Conservation (phyloP, 2,888 invertebrate genomes). For the Trichogramma dendrolimi region DNA sequence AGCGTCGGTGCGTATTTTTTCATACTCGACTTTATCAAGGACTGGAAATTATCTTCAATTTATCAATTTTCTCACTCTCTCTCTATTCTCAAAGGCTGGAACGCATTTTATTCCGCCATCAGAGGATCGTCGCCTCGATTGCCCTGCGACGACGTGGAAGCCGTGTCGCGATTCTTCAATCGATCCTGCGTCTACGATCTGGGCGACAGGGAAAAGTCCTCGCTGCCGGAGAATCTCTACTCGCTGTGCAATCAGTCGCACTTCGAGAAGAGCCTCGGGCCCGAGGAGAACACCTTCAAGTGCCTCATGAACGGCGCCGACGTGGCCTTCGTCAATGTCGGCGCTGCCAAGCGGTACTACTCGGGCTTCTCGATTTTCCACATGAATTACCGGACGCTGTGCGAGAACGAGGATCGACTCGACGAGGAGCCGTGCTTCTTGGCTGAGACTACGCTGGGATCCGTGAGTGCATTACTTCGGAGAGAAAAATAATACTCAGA, state of each 20-base stretch:
- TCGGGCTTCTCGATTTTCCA: slow-evolving; percentile 42
- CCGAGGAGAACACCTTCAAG: slow-evolving; percentile 38
- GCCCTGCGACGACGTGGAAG: slow-evolving; percentile 45
- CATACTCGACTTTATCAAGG: slow-evolving; percentile 22
- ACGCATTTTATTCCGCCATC: slow-evolving; percentile 39
- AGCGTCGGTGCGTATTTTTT: slow-evolving; percentile 64
- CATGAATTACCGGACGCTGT: slow-evolving; percentile 41
- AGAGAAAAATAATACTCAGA: not conserved
- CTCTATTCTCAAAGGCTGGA: slow-evolving; percentile 40
- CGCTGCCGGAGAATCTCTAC: slow-evolving; percentile 35
- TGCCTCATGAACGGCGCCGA: slow-evolving; percentile 70
- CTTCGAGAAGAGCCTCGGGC: slow-evolving; percentile 11
- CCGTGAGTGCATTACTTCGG: slow-evolving; percentile 29
- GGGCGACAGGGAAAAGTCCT: slow-evolving; percentile 12
- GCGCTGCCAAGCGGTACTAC: slow-evolving; percentile 58
- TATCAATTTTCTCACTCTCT: not conserved
- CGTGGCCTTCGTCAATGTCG: slow-evolving; percentile 72
- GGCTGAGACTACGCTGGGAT: slow-evolving; percentile 45
- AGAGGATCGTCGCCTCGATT: slow-evolving; percentile 32
- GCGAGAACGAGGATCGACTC: slow-evolving; percentile 33
- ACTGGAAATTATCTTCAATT: slow-evolving; percentile 29
- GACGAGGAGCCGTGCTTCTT: slow-evolving; percentile 37
- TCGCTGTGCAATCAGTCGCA: slow-evolving; percentile 31
- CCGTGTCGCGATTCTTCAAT: slow-evolving; percentile 63
- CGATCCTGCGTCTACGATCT: slow-evolving; percentile 59